Base-by-base conservation (phyloP, 2,888 invertebrate genomes). In the Strigamia transsilvanica region DNA sequence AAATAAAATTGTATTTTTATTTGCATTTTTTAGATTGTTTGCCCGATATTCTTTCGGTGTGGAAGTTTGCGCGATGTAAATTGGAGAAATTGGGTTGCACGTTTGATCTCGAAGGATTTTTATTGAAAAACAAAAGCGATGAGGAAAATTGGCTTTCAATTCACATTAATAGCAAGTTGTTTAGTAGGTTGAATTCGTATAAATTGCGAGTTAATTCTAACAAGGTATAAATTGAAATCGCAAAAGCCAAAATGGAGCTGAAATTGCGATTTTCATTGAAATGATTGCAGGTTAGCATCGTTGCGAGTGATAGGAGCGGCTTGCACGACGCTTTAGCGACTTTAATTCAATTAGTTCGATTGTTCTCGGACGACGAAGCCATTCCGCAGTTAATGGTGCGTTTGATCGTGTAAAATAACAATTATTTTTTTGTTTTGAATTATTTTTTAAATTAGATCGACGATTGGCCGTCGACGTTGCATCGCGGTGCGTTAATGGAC, bases 401-500 rank as follows among this genome's bases (percentile, higher is more conserved):
- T 73, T 27, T 51, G 6, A 32, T 38, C 38, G 1, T 7, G 38
- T 38, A 38, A 38, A 38, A 5, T 38, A 2, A 27, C n/a, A 1
- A 80, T 5, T n/a, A n/a, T n/a, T n/a, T 80, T 21, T 42, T 23
- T 51, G 12, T 3, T 41, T n/a, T 34, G 7, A n/a, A 79, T 38
- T 5, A 51, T 46, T 13, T 80, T 51, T 9, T 80, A 12, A n/a
- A 12, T 42, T 51, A 80, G 80, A 80, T 80, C 15, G 51, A n/a
- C 15, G 80, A 80, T 51, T 80, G 80, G 80, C 80, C 80, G 12
- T 32, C 41, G 10, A 32, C 27, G 21, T 9, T 46, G 32, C 51
- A 46, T 80, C 80, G 80, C 2, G 80, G 80, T 21, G 32, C 42
- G 2, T 51, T 80, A 27, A n/a, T 80, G 0, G 80, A 80, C n/a